These are phyloP conservation scores for Helleia helle DNA, from an alignment of 2,888 invertebrate species.

Conservation along the genomic window DNA sequence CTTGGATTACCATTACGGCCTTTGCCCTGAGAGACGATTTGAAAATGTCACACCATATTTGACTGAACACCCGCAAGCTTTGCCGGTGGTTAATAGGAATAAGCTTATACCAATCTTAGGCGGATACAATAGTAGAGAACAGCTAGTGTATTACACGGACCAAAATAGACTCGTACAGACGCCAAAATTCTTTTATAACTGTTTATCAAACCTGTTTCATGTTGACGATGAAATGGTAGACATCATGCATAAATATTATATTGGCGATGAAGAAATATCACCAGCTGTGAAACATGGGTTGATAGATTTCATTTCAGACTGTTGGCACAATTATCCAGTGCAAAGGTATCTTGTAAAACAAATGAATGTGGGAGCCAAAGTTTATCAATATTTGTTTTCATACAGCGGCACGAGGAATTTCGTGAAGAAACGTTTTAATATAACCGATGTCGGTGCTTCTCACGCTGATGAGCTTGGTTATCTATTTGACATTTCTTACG, in stretches of 20 bases:
- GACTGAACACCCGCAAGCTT: background rate
- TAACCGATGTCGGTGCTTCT: background rate
- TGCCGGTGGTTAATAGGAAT: background rate
- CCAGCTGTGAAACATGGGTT: background rate
- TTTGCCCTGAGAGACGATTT: slow-evolving; percentile 2
- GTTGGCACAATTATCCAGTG: background rate
- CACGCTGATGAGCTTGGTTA: slow-evolving; percentile 1
- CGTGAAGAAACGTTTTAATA: background rate
- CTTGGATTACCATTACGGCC: background rate
- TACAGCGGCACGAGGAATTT: slow-evolving; percentile 6
- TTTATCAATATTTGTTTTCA: slow-evolving; percentile 8
- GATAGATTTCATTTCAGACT: slow-evolving; percentile 7
- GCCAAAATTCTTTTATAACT: background rate
- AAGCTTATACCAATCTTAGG: background rate
- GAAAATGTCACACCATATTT: slow-evolving; percentile 1
- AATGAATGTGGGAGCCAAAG: background rate
- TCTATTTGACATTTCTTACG: background rate
- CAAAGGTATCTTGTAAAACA: slow-evolving; percentile 1
- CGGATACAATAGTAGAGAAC: background rate
- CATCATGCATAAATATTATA: slow-evolving; percentile 1
- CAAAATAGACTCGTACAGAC: background rate
- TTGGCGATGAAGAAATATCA: slow-evolving; percentile 2
- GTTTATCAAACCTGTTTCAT: background rate
- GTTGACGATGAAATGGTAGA: slow-evolving; percentile 14
- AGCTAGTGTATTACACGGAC: background rate